Evolutionary conservation across 2,113 vertebrate genomes (phyloP).

Genomic region (Centropus unirufus): DNA sequence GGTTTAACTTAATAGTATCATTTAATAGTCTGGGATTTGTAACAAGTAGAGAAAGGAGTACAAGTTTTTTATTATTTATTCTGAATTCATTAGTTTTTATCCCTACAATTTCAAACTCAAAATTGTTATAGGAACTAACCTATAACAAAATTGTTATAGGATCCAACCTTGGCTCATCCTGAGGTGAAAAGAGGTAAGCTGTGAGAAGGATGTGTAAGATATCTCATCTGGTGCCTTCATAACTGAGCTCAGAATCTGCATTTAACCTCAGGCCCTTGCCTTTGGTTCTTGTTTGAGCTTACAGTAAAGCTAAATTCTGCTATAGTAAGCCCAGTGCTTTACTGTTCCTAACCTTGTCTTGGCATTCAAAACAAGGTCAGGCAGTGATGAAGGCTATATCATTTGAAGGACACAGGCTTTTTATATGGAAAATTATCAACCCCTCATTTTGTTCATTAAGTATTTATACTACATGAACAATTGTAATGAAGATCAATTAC

Average conservation of each 20-base stretch:
- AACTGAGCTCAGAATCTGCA: too few relatives aligned
- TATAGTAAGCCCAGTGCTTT: too few relatives aligned
- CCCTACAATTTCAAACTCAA: neutral
- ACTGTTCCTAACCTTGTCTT: too few relatives aligned
- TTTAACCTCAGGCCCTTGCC: too few relatives aligned
- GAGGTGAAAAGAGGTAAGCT: too few relatives aligned
- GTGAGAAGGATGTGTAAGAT: too few relatives aligned
- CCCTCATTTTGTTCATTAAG: neutral
- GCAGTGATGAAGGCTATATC: neutral
- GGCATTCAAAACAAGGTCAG: neutral
- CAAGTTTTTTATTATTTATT: neutral
- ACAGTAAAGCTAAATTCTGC: too few relatives aligned
- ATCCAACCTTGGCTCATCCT: too few relatives aligned
- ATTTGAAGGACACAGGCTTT: neutral
- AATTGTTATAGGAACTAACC: neutral
- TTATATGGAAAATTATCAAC: neutral
- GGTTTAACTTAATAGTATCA: neutral
- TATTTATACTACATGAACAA: neutral
- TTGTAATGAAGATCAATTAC: neutral
- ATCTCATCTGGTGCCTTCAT: too few relatives aligned
- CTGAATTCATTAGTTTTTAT: neutral
- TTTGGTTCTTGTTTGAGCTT: too few relatives aligned
- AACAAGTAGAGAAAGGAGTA: neutral
- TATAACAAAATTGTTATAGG: neutral
- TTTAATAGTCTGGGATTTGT: neutral